phyloP scores from a whole-genome alignment of 2,797 vertebrate species.

The Myiotriccus ornatus region DNA sequence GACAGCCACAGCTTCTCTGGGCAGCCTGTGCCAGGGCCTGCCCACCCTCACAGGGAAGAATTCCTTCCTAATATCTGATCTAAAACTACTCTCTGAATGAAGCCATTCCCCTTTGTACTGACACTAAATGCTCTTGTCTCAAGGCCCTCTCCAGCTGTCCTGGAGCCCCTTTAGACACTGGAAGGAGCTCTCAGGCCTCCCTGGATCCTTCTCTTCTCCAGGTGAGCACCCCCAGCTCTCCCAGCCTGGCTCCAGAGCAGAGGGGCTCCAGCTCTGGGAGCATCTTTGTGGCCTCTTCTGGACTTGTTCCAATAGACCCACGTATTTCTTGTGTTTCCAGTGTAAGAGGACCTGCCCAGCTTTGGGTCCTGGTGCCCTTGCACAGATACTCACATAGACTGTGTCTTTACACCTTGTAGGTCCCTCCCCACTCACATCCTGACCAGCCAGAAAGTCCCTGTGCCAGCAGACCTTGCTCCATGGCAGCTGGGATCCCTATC shows the following conservation, averaged over 20 bases:
- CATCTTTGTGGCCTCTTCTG: background rate
- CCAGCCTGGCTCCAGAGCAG: background rate
- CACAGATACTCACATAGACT: rapidly evolving
- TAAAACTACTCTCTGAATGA: background rate
- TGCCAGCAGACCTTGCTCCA: background rate
- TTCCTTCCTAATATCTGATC: background rate
- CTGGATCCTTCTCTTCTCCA: background rate
- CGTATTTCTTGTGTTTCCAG: background rate
- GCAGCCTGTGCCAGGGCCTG: background rate
- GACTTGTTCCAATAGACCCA: background rate
- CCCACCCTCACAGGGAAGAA: background rate
- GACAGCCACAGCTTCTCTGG: background rate
- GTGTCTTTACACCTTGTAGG: background rate
- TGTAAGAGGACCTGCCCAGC: rapidly evolving
- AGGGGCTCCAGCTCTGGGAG: background rate
- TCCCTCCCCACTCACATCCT: background rate
- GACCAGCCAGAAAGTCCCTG: background rate
- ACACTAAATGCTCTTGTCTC: rapidly evolving
- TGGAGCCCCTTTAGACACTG: background rate
- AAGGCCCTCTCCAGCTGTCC: background rate
- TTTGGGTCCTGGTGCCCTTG: background rate
- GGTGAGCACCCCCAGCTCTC: background rate
- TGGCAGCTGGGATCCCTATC: background rate
- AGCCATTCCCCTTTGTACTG: background rate
- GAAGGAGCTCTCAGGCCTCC: background rate